Evolutionary conservation across 2,888 invertebrate genomes (phyloP).

Genomic region (Bembecia ichneumoniformis): DNA sequence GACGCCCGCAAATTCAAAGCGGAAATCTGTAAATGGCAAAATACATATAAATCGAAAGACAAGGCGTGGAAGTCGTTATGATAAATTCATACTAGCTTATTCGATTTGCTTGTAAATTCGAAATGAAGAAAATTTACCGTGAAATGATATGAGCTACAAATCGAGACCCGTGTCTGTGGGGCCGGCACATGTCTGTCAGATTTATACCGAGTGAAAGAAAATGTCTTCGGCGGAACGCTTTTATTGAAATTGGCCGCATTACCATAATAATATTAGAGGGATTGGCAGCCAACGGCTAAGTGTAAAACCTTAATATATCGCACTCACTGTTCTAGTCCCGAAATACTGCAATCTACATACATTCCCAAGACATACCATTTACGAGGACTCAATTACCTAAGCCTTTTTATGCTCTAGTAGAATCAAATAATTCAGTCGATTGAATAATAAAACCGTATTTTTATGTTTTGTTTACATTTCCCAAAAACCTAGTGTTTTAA

Average conservation of each 20-base stretch:
- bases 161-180: slow-evolving; percentile 43
- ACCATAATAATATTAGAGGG: slow-evolving; percentile 70
- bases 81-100: slow-evolving; percentile 24
- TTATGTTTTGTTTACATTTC: too few relatives aligned
- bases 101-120: slow-evolving; percentile 30
- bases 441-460: background rate
- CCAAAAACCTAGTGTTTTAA: too few relatives aligned
- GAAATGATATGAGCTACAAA: slow-evolving; percentile 55
- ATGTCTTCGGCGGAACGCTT: slow-evolving; percentile 55
- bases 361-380: slow-evolving; percentile 41
- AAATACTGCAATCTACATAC: slow-evolving; percentile 42
- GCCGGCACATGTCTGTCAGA: slow-evolving; percentile 51
- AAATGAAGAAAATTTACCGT: slow-evolving; percentile 29
- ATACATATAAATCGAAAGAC: background rate
- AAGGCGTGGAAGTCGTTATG: slow-evolving; percentile 14
- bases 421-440: background rate
- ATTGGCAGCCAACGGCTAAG: slow-evolving; percentile 63
- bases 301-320: slow-evolving; percentile 56
- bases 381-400: slow-evolving; percentile 57
- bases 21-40: background rate
- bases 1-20: background rate
- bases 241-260: slow-evolving; percentile 69
- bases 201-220: slow-evolving; percentile 53
- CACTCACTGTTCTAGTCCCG: slow-evolving; percentile 40
- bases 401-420: background rate